These are phyloP conservation scores for Galagoides demidoff DNA, from an alignment of 2,797 vertebrate genomes.

Conservation along the genomic window DNA sequence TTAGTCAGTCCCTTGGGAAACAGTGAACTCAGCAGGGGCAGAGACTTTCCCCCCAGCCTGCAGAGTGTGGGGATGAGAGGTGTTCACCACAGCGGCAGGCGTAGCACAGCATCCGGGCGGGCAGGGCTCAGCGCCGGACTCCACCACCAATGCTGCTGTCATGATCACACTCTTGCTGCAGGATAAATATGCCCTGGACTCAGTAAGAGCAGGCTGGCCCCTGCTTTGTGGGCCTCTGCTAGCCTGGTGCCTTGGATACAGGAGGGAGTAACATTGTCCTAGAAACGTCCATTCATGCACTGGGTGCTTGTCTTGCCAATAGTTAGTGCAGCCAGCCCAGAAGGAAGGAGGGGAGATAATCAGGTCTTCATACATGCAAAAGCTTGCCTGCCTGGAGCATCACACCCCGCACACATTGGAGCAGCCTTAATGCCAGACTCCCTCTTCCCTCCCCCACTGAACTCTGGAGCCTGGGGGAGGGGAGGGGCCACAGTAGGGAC, in stretches of 20 bases:
- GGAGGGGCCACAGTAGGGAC: background rate
- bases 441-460: accelerated
- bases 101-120: too few species aligned
- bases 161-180: background rate
- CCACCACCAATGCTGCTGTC: accelerated
- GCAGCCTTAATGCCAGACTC: background rate
- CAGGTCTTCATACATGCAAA: background rate
- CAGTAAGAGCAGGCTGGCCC: too few species aligned
- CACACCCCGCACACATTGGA: background rate
- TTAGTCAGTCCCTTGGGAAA: background rate
- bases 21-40: background rate
- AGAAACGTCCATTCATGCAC: background rate
- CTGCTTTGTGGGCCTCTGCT: background rate
- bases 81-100: too few species aligned
- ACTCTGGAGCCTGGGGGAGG: too few species aligned
- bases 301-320: background rate
- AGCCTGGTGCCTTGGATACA: background rate
- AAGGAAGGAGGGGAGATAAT: background rate
- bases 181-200: background rate
- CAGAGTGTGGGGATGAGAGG: background rate
- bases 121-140: too few species aligned
- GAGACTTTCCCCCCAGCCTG: background rate
- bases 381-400: background rate
- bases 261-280: background rate
- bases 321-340: background rate